Conservation (phyloP, 2,888 invertebrate species). For the Archaeoteleia sp. region DNA sequence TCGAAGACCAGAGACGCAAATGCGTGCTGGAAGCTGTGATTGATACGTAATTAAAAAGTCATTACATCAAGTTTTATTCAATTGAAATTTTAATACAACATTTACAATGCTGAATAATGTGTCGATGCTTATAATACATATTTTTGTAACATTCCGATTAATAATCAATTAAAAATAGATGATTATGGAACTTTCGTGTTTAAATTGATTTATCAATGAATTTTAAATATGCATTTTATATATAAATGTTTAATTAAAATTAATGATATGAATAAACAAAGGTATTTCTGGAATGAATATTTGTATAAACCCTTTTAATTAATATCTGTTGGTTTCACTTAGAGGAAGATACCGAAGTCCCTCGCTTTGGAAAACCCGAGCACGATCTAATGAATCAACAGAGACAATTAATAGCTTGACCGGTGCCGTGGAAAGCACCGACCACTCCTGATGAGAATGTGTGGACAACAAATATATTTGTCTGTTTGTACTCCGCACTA, state of each 20-base stretch:
- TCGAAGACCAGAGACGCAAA: conserved; percentile 6
- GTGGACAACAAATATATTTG: conserved; percentile 70
- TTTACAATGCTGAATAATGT: conserved; percentile 1
- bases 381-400: conserved; percentile 74
- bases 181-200: too few species aligned
- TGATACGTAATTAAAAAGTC: not conserved
- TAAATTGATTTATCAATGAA: too few species aligned
- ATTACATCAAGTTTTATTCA: too few species aligned
- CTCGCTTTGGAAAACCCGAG: conserved; percentile 63
- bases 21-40: not conserved
- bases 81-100: too few species aligned
- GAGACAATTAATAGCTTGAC: conserved; percentile 73
- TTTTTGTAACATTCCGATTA: too few species aligned
- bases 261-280: not conserved
- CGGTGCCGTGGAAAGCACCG: conserved; percentile 66
- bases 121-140: too few species aligned
- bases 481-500: conserved; percentile 54
- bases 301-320: conserved; percentile 40
- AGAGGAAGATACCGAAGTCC: conserved; percentile 27
- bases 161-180: too few species aligned
- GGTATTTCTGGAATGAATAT: conserved; percentile 43
- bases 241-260: too few species aligned
- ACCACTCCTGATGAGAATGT: conserved; percentile 59
- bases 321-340: conserved; percentile 51
- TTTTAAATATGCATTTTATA: too few species aligned